phyloP scores from a whole-genome alignment of 2,797 vertebrate genomes.

The Hapalemur alaotrensis region DNA sequence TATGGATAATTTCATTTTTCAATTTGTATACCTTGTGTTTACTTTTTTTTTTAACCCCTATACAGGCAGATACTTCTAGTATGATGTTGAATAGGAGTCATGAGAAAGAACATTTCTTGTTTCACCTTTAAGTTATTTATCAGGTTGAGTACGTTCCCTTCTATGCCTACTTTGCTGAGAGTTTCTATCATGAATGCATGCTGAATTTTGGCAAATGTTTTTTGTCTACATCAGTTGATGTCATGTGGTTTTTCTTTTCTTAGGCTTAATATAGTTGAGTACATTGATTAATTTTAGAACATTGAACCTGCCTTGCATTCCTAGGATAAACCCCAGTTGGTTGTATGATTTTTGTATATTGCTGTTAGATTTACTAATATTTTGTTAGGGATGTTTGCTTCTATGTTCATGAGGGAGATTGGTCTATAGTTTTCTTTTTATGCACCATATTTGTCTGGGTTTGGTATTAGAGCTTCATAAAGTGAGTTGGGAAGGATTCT shows the following conservation, averaged over 20 bases:
- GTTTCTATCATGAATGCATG: not conserved
- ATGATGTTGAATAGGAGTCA: not conserved
- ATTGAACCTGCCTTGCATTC: conserved; percentile 6
- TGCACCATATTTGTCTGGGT: not conserved
- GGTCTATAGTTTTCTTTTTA: conserved; percentile 11
- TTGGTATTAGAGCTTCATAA: conserved; percentile 24
- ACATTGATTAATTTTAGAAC: not conserved
- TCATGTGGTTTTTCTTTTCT: not conserved
- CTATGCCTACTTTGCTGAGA: no score
- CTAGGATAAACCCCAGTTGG: not conserved
- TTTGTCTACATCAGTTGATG: not conserved
- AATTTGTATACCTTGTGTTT: not conserved
- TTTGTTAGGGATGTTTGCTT: conserved; percentile 3
- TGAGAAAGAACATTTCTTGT: not conserved
- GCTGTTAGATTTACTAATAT: not conserved
- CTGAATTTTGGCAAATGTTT: conserved; percentile 24
- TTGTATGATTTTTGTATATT: conserved; percentile 7
- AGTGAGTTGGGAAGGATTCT: conserved; percentile 22
- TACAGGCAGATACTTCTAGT: not conserved
- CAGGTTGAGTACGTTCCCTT: no score
- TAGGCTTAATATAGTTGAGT: not conserved
- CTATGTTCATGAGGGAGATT: not conserved
- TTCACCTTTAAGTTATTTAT: not conserved
- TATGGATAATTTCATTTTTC: not conserved
- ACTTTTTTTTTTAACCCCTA: not conserved